Percentiles rank a stretch among this genome's conserved stretches.
These are phyloP conservation scores for Hypocryptadius cinnamomeus DNA, from an alignment of 2,113 vertebrate genomes.

Conservation along the genomic window DNA sequence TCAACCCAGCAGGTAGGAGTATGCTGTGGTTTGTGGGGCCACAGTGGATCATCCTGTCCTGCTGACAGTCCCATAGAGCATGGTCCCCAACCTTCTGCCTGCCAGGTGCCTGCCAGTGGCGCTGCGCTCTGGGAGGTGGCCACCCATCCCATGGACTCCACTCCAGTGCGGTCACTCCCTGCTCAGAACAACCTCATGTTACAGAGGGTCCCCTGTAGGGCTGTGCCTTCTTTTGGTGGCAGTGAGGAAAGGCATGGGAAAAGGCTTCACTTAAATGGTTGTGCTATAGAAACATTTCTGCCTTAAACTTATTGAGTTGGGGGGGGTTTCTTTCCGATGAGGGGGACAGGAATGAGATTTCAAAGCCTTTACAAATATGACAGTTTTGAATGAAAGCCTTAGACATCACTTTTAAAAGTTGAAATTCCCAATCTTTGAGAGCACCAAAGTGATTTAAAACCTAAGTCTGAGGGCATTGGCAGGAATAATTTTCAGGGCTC, in stretches of 20 bases:
- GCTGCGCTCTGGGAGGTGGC: background rate
- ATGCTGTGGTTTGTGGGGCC: fast-evolving
- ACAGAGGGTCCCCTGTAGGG: background rate
- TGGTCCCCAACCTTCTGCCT: background rate
- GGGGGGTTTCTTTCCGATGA: background rate
- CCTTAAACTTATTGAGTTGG: background rate
- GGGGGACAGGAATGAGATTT: background rate
- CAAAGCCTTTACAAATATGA: background rate
- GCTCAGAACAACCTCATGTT: background rate
- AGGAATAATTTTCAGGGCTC: background rate
- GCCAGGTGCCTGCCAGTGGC: background rate
- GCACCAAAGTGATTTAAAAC: background rate
- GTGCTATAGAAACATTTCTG: background rate
- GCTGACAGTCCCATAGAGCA: fast-evolving
- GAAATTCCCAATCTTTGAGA: background rate
- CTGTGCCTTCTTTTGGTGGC: background rate
- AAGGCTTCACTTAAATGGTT: background rate
- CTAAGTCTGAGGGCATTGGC: background rate
- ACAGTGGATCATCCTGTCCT: background rate
- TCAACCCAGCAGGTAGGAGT: background rate
- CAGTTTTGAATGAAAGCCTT: background rate
- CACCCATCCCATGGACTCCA: background rate
- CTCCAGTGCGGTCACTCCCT: background rate
- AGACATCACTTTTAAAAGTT: background rate
- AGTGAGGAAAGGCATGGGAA: background rate